A percentile compares a stretch with the other conserved stretches of the same genome.
Conservation (phyloP, 2,888 invertebrate genomes). For the Andrena marginata region DNA sequence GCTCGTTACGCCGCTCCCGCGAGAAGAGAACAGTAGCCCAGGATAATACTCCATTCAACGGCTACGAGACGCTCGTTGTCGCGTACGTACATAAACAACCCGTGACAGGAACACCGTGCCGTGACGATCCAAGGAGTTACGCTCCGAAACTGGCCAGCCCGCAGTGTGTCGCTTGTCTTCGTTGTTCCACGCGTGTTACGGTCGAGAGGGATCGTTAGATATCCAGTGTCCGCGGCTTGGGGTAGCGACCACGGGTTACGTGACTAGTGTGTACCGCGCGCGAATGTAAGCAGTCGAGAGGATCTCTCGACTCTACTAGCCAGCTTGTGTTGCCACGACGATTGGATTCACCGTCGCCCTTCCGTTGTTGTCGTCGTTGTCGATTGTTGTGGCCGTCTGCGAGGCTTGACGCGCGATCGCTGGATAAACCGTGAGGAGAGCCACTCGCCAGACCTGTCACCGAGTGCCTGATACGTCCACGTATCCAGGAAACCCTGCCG, state of each 20-base stretch:
- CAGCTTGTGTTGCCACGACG: neutral
- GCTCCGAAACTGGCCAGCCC: neutral
- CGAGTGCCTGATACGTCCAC: slow-evolving; percentile 25
- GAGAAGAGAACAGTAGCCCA: slow-evolving; percentile 25
- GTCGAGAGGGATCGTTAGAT: slow-evolving; percentile 26
- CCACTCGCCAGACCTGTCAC: slow-evolving; percentile 22
- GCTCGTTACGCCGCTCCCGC: slow-evolving; percentile 18
- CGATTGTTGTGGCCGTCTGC: neutral
- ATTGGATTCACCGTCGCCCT: neutral
- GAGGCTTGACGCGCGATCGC: too few relatives aligned
- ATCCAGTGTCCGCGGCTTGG: slow-evolving; percentile 32
- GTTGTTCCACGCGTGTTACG: slow-evolving; percentile 2
- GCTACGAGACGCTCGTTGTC: neutral
- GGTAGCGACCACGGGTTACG: slow-evolving; percentile 38
- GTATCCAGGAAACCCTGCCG: slow-evolving; percentile 18
- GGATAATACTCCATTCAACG: neutral
- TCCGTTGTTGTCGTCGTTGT: neutral
- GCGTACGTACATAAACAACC: neutral
- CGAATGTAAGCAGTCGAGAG: slow-evolving; percentile 48
- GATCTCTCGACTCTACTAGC: neutral
- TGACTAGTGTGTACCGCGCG: slow-evolving; percentile 57
- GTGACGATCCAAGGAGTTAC: neutral
- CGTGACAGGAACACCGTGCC: slow-evolving; percentile 19
- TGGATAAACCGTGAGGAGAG: neutral
- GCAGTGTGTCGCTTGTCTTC: slow-evolving; percentile 35